These are phyloP conservation scores for Drepana arcuata DNA, from an alignment of 1,140 invertebrate species.

Conservation along the genomic window DNA sequence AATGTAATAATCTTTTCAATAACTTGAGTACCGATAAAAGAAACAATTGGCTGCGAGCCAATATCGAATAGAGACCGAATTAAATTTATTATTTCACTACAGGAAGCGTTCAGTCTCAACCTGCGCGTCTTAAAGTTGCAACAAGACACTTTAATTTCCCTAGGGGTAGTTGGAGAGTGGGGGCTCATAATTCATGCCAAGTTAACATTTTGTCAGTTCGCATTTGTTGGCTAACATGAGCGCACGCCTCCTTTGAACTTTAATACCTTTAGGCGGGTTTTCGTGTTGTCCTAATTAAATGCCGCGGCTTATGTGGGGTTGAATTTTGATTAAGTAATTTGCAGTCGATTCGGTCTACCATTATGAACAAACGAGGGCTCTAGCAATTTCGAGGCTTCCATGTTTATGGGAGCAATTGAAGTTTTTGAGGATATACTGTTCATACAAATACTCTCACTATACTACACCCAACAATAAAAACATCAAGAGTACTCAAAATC, in stretches of 20 bases:
- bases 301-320: constrained; percentile 14
- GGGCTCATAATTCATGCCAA: constrained; percentile 64
- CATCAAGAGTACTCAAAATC: no score
- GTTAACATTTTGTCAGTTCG: constrained; percentile 66
- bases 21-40: no score
- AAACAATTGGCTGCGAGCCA: constrained; percentile 20
- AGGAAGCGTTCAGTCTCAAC: constrained; percentile 30
- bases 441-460: no score
- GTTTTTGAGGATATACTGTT: no score
- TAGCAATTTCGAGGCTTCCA: no score
- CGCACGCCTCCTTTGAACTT: constrained; percentile 31
- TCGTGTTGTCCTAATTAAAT: constrained; percentile 29
- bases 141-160: constrained; percentile 69
- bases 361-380: no score
- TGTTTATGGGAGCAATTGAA: no score
- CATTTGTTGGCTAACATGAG: constrained; percentile 38
- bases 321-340: constrained; percentile 23
- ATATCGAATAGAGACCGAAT: constrained; percentile 34
- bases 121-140: constrained; percentile 60
- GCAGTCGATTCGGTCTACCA: no score
- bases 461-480: no score
- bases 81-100: constrained; percentile 50
- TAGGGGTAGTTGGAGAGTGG: constrained; percentile 35
- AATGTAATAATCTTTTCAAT: no score
- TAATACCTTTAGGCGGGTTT: constrained; percentile 24